These are phyloP conservation scores for Pterocles orientalis DNA, from an alignment of 2,113 vertebrate species.

Conservation along the genomic window DNA sequence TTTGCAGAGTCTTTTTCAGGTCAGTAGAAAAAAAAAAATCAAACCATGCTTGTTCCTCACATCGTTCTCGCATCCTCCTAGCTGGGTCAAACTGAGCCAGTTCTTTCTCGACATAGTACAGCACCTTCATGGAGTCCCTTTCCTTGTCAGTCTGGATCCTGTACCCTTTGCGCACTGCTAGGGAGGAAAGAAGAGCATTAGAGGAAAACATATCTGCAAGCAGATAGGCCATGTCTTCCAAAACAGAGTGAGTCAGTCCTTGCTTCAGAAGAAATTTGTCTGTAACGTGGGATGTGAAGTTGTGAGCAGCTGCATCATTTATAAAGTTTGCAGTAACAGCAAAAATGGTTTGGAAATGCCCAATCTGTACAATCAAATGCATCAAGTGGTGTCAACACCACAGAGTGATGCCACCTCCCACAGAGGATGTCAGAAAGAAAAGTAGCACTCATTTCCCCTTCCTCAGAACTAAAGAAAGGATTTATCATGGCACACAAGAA, in stretches of 20 bases:
- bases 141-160: conserved; percentile 89
- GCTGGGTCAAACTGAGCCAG: conserved; percentile 87
- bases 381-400: not conserved
- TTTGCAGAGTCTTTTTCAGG: not conserved
- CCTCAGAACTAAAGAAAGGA: not conserved
- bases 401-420: not conserved
- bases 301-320: conserved; percentile 4
- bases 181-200: not conserved
- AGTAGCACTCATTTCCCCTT: not conserved
- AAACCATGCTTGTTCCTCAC: conserved; percentile 79
- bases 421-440: not conserved
- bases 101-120: conserved; percentile 94
- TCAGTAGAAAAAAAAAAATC: not conserved
- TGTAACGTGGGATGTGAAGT: not conserved
- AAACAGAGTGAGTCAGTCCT: conserved; percentile 36
- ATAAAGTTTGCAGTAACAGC: not conserved
- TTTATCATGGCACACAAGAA: not conserved
- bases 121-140: conserved; percentile 91
- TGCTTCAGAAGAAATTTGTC: not conserved
- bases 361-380: not conserved
- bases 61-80: conserved; percentile 85
- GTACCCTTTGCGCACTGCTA: conserved; percentile 88
- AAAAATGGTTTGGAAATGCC: not conserved
- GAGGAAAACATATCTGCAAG: not conserved
- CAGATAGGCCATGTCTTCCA: conserved; percentile 7